Base-by-base conservation (phyloP, 2,113 vertebrate species). In the Chrysochloris asiatica region DNA sequence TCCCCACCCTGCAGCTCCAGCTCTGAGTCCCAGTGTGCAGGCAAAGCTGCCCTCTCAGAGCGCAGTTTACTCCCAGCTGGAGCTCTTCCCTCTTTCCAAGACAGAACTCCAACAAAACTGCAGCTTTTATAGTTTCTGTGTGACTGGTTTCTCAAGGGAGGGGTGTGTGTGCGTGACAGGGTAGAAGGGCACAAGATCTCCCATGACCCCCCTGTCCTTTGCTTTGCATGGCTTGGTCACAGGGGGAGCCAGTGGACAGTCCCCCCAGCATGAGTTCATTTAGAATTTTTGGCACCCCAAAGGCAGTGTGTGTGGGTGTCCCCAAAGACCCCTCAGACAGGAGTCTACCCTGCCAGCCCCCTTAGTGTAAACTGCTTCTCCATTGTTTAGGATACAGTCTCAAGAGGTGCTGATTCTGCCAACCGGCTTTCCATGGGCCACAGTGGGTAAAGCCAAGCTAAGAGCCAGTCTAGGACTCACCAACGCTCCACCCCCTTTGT, bases 391-490 rank as follows among this genome's bases (percentile, higher is more conserved):
- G 67, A 28, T 56, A 56, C 80, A 87, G 92, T 79, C 83, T 86
- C 79, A 63, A 95, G 91, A 56, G 84, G 89, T 21, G n/a, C 48
- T 16, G 43, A 17, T 84, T 54, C 82, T 92, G 95, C 90, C 92
- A 93, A 5, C 26, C 8, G 19, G 7, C 69, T 78, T 93, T 82
- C 94, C 50, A 43, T 8, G 17, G 91, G 82, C 86, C 88, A 59
- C 11, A 26, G 50, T 33, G 1, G 19, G 80, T 38, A 19, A 30
- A 94, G 93, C 8, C 71, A 3, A 33, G 47, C 28, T 36, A 95
- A 93, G 93, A 61, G 30, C 0, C 3, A 12, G 30, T 28, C 96
- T 93, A 93, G 19, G 63, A 1, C 47, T 4, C n/a, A 3, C 24
- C 5, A 26, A 28, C 28, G n/a, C 17, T 79, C 71, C 76, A 45